Evolutionary conservation across 2,113 vertebrate species (phyloP).

Genomic region (Phrynosoma platyrhinos): DNA sequence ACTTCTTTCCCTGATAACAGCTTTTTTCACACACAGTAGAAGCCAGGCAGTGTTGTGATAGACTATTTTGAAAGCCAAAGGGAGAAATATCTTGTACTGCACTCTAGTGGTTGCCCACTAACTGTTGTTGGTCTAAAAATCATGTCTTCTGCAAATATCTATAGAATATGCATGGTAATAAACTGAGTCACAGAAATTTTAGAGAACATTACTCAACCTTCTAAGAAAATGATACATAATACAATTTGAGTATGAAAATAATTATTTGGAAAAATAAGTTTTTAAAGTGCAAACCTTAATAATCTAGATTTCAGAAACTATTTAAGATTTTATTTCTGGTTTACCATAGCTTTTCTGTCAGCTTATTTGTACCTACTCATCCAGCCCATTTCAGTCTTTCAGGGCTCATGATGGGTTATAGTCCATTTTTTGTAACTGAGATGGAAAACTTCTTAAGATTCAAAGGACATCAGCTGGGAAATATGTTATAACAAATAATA

Average conservation of each 20-base stretch:
- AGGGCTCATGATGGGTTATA: neutral
- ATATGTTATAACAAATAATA: neutral
- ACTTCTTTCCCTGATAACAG: neutral
- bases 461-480: neutral
- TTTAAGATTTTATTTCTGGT: neutral
- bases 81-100: conserved; percentile 30
- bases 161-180: neutral
- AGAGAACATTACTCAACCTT: neutral
- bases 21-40: neutral
- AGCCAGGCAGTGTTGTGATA: neutral
- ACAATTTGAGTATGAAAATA: conserved; percentile 4
- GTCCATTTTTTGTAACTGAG: neutral
- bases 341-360: neutral
- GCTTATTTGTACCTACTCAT: neutral
- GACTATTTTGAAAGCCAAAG: neutral
- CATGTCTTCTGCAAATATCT: neutral
- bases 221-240: conserved; percentile 6
- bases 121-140: neutral
- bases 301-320: neutral
- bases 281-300: neutral
- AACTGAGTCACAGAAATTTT: neutral
- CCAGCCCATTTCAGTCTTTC: neutral
- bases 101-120: neutral
- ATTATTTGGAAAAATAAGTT: neutral
- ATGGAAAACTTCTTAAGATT: neutral